Evolutionary conservation across 1,140 invertebrate species (phyloP).

Genomic region (Brachionus asplanchnoidis): DNA sequence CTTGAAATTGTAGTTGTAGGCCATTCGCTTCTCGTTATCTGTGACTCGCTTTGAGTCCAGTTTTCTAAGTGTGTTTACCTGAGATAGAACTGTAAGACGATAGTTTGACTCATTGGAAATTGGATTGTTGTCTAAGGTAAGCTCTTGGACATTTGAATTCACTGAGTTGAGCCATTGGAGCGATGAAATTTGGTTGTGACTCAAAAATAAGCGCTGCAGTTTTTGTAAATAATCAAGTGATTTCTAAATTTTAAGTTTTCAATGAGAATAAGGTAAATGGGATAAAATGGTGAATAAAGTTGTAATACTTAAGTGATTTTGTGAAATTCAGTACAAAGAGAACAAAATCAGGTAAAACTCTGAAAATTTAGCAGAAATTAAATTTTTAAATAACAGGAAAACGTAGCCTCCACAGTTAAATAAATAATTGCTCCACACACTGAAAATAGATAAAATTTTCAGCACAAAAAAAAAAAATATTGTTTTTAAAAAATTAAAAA

Average conservation of each 20-base stretch:
- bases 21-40: conserved; percentile 22
- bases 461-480: no score
- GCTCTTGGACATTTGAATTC: conserved; percentile 45
- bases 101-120: conserved; percentile 46
- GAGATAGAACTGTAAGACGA: conserved; percentile 45
- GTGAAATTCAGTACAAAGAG: no score
- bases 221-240: conserved; percentile 75
- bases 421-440: no score
- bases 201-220: conserved; percentile 74
- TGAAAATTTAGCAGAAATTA: no score
- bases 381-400: no score
- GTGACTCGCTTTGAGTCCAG: conserved; percentile 44
- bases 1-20: background rate
- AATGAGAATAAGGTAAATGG: no score
- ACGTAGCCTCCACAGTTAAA: no score
- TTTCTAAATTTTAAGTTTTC: conserved; percentile 48
- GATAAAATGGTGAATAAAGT: no score
- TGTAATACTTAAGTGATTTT: no score
- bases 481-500: no score
- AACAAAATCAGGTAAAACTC: no score
- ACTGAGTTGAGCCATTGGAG: conserved; percentile 42
- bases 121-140: conserved; percentile 49
- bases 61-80: conserved; percentile 45
- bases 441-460: no score
- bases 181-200: conserved; percentile 72